Conservation (phyloP, 2,797 vertebrate species). For the Myiothlypis chrysogaster region DNA sequence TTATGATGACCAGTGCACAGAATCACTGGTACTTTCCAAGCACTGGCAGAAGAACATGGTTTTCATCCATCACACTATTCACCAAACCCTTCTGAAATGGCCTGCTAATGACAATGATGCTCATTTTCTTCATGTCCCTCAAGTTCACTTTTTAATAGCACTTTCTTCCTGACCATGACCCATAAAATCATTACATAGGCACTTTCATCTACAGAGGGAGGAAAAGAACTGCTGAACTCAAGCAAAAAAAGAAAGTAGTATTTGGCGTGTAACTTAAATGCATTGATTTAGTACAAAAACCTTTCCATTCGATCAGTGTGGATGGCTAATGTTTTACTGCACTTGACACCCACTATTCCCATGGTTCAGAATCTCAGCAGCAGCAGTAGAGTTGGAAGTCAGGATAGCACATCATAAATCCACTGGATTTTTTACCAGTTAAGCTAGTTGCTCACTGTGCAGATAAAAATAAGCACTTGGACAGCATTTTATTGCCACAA, state of each 20-base stretch:
- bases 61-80: constrained; percentile 39
- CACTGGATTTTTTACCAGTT: constrained; percentile 62
- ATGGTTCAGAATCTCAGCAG: constrained; percentile 38
- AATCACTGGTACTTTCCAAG: neutral
- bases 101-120: constrained; percentile 57
- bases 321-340: constrained; percentile 67
- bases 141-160: constrained; percentile 67
- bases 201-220: constrained; percentile 57
- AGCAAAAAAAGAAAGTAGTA: constrained; percentile 58
- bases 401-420: constrained; percentile 60
- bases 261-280: constrained; percentile 56
- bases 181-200: constrained; percentile 70
- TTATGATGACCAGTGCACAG: neutral
- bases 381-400: constrained; percentile 54
- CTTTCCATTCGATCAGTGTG: constrained; percentile 62
- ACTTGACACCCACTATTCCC: constrained; percentile 64
- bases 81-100: constrained; percentile 15
- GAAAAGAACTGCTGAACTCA: constrained; percentile 64
- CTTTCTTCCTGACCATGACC: constrained; percentile 58
- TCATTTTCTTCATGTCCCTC: constrained; percentile 57
- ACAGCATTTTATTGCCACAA: constrained; percentile 54
- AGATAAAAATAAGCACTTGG: constrained; percentile 60
- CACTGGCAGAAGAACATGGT: neutral
- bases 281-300: constrained; percentile 66
- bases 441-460: constrained; percentile 58